Conservation (phyloP, 2,888 invertebrate species). For the Heliconius ismenius region DNA sequence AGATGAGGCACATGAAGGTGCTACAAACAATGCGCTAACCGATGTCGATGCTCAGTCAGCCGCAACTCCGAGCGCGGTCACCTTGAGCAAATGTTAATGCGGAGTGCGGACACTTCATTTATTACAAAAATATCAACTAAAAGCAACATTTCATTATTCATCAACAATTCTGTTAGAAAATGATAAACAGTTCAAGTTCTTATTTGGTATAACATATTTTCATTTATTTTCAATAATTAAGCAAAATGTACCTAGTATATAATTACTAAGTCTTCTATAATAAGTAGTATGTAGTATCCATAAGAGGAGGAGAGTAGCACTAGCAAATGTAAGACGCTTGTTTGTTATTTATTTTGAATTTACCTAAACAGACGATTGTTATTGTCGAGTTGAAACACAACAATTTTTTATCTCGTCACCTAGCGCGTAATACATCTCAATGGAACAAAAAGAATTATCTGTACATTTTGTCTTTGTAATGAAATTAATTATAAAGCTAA, state of each 20-base stretch:
- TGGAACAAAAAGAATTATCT: too few species aligned
- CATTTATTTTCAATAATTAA: neutral
- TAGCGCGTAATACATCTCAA: too few species aligned
- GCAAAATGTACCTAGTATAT: neutral
- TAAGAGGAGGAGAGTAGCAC: too few species aligned
- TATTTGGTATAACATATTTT: neutral
- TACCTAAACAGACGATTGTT: neutral
- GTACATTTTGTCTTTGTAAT: too few species aligned
- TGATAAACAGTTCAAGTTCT: too few species aligned
- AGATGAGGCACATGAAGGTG: conserved; percentile 58
- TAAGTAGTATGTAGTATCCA: too few species aligned
- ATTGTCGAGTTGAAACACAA: neutral
- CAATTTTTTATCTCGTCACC: neutral
- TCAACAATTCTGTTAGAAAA: conserved; percentile 52
- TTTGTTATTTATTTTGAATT: neutral
- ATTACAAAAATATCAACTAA: conserved; percentile 61
- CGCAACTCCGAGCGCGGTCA: conserved; percentile 75
- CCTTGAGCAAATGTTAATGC: conserved; percentile 80
- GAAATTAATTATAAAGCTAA: too few species aligned
- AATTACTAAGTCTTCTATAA: too few species aligned
- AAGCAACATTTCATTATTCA: conserved; percentile 61
- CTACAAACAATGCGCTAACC: conserved; percentile 57
- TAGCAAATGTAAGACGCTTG: neutral
- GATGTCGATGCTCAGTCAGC: conserved; percentile 71
- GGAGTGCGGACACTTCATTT: conserved; percentile 60